Base-by-base conservation (phyloP, 2,113 vertebrate genomes). In the Pelusios castaneus region DNA sequence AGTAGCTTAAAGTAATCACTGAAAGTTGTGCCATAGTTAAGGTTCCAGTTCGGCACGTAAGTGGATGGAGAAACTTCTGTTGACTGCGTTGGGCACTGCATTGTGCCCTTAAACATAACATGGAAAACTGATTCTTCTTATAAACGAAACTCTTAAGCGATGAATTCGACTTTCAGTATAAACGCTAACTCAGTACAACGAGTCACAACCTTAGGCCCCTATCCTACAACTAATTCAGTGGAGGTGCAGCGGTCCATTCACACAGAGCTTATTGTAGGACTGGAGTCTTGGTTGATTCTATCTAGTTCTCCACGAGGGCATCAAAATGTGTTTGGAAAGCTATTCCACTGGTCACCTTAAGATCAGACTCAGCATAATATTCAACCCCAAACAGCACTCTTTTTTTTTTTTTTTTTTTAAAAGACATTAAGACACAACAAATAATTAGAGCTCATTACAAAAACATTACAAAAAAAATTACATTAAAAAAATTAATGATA, bases 41-140 rank as follows among this genome's bases (percentile, higher is more conserved):
- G 25, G 29, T 93, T 49, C 58, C 27, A 93, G n/a, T 9, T 88
- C 75, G 51, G 12, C 13, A 84, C 12, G 87, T 13, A 80, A 21
- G 79, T 54, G 45, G 54, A 10, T 82, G 22, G 19, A 41, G 43
- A 34, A 22, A 76, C 43, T 75, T 43, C 70, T 75, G 70, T 75
- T 0, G 0, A 70, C 31, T 75, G 31, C 24, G 79, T 31, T 31
- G 45, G 34, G 14, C 43, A 91, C 38, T 1, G 0, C 14, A 24
- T 45, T 41, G 82, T n/a, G 0, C 0, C 45, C 51, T 60, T n/a
- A 27, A 91, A 88, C 22, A 31, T 52, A 80, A 82, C 14, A 45
- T 0, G 47, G 88, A 92, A 70, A 82, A 2, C 56, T 78, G 1
- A 73, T 75, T 80, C 78, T 55, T 77, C 11, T 8, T 51, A 84